Conservation (phyloP, 2,113 vertebrate species). For the Upupa epops region DNA sequence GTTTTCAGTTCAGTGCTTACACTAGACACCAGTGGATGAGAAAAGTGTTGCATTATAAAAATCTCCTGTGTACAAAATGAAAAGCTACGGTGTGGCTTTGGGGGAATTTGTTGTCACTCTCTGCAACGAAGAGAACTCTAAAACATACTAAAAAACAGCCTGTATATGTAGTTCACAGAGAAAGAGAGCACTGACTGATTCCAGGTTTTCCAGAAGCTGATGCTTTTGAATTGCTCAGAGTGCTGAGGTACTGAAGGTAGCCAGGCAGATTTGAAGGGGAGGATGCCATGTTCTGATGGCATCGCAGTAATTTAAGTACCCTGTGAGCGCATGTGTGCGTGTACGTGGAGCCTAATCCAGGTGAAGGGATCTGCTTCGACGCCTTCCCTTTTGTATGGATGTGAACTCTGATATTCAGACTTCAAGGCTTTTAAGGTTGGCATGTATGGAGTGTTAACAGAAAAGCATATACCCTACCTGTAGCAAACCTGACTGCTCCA, state of each 20-base stretch:
- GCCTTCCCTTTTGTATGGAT: constrained; percentile 20
- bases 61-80: neutral
- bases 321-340: constrained; percentile 11
- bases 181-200: neutral
- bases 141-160: constrained; percentile 31
- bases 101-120: constrained; percentile 7
- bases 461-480: constrained; percentile 29
- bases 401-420: constrained; percentile 65
- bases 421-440: constrained; percentile 36
- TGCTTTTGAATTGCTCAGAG: neutral
- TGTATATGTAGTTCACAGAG: constrained; percentile 39
- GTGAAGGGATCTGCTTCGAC: constrained; percentile 41
- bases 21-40: neutral
- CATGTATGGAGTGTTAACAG: constrained; percentile 13
- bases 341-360: constrained; percentile 8
- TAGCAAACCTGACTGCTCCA: constrained; percentile 40
- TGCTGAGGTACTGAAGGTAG: neutral
- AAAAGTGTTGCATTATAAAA: neutral
- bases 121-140: constrained; percentile 47
- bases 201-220: neutral
- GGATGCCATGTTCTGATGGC: neutral
- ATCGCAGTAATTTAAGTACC: constrained; percentile 6
- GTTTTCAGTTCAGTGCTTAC: constrained; percentile 45
- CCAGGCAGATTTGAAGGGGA: neutral
- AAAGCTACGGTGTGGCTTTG: neutral